Evolutionary conservation across 2,113 vertebrate species (phyloP), one percentile per base, ranked within the genome.

Genomic region (Neolamprologus kungweensis): DNA sequence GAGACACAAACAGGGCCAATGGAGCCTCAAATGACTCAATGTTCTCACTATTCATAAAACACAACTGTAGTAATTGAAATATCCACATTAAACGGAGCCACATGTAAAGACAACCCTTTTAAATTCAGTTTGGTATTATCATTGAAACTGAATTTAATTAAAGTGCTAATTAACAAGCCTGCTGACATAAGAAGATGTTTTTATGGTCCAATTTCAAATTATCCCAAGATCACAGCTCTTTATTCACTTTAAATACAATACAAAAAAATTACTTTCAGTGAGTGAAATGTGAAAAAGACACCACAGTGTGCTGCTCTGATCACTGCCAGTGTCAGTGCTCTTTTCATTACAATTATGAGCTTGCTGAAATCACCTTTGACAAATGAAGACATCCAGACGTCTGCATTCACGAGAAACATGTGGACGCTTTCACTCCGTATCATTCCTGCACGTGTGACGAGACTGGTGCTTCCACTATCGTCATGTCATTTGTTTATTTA

Each of bases 321-420:
- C 45, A n/a, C 55, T 40, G 85, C 87, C 75, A 37, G 6, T 7
- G 65, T 79, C 75, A 12, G 42, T 11, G 83, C 83, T 87, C 81
- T 71, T 65, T 63, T 73, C 50, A n/a, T 10, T 23, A 40, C 28
- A 13, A 81, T 23, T 17, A 40, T 58, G 58, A 80, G 85, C 58
- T 80, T 37, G 60, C 40, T 55, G 16, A 80, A 93, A 94, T 94
- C 37, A 63, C 8, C 71, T 86, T 86, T 92, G 95, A 95, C 94
- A 94, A 87, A 91, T 95, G 95, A 96, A 92, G 94, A 95, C 85
- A 88, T 86, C 89, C 95, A 95, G 94, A 93, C 84, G 13, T 91
- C 91, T 11, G 13, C 53, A 19, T 55, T 86, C 85, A 85, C 16
- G 33, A 78, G 88, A 89, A 91, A 85, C 88, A 93, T 87, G 89